Percentiles rank a stretch among this genome's conserved stretches.
Evolutionary conservation across 2,797 vertebrate species (phyloP).

Genomic region (Telmatherina bonti): DNA sequence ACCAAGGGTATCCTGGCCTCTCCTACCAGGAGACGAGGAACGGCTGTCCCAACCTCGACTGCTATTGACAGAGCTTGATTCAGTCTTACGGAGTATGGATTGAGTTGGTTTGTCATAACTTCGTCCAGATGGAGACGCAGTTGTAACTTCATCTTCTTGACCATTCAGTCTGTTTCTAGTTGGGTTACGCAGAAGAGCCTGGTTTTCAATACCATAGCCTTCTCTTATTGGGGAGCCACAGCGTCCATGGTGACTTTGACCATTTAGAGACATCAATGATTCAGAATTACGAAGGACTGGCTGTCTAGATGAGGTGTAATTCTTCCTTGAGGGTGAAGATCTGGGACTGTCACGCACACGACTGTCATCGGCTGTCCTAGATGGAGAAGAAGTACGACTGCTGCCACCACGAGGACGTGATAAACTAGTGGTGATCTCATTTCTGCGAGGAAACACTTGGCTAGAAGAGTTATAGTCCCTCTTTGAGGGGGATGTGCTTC

Average conservation of each 20-base stretch:
- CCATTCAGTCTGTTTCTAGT: conserved; percentile 56
- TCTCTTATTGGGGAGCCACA: conserved; percentile 83
- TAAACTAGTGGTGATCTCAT: conserved; percentile 51
- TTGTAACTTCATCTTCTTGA: conserved; percentile 43
- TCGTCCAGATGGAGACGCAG: conserved; percentile 31
- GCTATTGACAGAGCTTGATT: conserved; percentile 25
- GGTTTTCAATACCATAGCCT: conserved; percentile 79
- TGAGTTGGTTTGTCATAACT: conserved; percentile 49
- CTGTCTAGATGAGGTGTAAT: conserved; percentile 49
- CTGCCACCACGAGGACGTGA: conserved; percentile 29
- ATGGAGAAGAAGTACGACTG: conserved; percentile 59
- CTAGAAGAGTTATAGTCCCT: conserved; percentile 50
- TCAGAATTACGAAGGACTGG: conserved; percentile 71
- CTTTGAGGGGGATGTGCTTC: conserved; percentile 66
- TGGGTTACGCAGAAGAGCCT: conserved; percentile 65
- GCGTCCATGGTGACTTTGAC: conserved; percentile 65
- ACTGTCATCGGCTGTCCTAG: conserved; percentile 49
- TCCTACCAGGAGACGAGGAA: conserved; percentile 69
- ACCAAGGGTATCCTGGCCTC: conserved; percentile 42
- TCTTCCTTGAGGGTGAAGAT: conserved; percentile 70
- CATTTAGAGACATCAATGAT: conserved; percentile 62
- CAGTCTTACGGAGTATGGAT: conserved; percentile 63
- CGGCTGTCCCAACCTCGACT: conserved; percentile 41
- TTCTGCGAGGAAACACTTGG: conserved; percentile 60
- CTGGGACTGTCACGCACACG: conserved; percentile 53